phyloP scores from a whole-genome alignment of 1,140 invertebrate species.

The Aphis craccivora region DNA sequence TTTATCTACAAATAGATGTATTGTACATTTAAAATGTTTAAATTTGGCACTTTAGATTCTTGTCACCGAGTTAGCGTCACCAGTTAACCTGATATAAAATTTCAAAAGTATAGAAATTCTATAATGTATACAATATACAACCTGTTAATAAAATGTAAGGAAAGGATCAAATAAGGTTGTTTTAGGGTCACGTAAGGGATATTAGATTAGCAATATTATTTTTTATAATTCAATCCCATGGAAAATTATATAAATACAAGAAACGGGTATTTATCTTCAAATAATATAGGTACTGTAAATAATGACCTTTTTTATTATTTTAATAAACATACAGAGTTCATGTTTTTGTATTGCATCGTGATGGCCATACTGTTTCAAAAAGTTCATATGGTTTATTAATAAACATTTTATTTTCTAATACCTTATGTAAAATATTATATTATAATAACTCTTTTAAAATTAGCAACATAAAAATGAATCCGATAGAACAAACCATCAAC shows the following conservation, averaged over 20 bases:
- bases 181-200: not conserved
- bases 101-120: not conserved
- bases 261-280: not conserved
- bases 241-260: not conserved
- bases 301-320: not conserved
- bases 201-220: conserved; percentile 10
- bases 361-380: too few species aligned
- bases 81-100: not conserved
- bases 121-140: not conserved
- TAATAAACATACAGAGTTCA: not conserved
- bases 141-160: not conserved
- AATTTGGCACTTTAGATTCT: not conserved
- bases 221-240: not conserved
- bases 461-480: not conserved
- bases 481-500: not conserved
- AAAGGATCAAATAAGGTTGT: not conserved
- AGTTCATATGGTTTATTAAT: not conserved
- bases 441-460: not conserved
- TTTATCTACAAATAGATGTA: not conserved
- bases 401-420: not conserved
- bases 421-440: not conserved
- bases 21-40: not conserved
- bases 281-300: not conserved
- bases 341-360: not conserved
- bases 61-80: not conserved